Conservation (phyloP, 1,140 invertebrate genomes). For the Cataglyphis hispanica region DNA sequence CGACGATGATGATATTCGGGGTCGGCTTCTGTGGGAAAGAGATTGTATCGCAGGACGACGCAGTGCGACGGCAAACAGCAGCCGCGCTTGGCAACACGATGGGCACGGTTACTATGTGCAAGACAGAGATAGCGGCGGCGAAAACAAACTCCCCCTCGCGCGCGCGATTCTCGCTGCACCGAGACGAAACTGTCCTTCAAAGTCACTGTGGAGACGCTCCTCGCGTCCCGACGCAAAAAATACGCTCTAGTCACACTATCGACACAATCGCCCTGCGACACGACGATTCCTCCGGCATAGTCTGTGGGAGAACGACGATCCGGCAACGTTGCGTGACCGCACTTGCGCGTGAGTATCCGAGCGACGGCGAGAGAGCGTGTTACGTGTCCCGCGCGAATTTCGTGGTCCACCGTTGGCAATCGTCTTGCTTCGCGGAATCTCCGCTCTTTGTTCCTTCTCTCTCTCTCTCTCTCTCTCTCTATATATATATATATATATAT, state of each 20-base stretch:
- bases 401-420: conserved; percentile 52
- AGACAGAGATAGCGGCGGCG: conserved; percentile 38
- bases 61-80: conserved; percentile 24
- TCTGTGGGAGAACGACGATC: conserved; percentile 42
- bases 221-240: neutral
- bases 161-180: neutral
- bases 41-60: neutral
- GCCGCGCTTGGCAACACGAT: conserved; percentile 71
- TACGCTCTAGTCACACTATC: neutral
- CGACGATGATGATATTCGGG: neutral
- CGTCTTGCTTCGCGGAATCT: conserved; percentile 8
- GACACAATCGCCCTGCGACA: conserved; percentile 3
- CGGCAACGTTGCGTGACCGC: conserved; percentile 79
- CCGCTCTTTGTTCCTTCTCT: neutral
- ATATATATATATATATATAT: too few relatives aligned
- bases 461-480: neutral
- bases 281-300: conserved; percentile 51
- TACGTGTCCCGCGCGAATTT: conserved; percentile 72
- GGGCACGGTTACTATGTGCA: conserved; percentile 64
- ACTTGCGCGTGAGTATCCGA: conserved; percentile 74
- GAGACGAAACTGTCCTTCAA: neutral
- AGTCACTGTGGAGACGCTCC: neutral
- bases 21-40: neutral
- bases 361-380: conserved; percentile 66
- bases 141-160: conserved; percentile 41